Evolutionary conservation across 2,888 invertebrate species (phyloP), one percentile per base, ranked within the genome.

Genomic region (Pristionchus japonicus): DNA sequence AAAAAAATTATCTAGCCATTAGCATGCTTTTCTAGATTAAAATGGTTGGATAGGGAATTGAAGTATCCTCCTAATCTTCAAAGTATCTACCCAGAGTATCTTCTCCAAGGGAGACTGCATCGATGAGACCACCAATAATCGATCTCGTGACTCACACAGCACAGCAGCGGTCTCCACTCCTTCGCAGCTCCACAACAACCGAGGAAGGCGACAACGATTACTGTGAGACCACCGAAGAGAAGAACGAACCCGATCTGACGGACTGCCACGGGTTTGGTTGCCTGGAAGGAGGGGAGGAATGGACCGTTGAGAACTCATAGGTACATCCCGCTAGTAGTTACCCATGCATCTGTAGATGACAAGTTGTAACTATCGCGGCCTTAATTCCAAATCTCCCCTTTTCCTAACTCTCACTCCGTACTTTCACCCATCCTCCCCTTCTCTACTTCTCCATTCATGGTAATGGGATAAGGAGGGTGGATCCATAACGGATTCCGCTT

Each of bases 141-240:
- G n/a, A n/a, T n/a, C n/a, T n/a, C n/a, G n/a, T n/a, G n/a, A n/a
- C 91, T 90, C 77, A 93, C 93, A 88, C 93, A 94, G 82, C 94
- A 93, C 31, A 94, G 88, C 17, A 94, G 86, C 0, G 94, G 94
- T 64, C 94, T 89, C 94, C 94, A 94, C 88, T 94, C 94, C 83
- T 94, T 94, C 6, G 93, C 92, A 23, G 94, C 93, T 31, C 94
- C 93, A 89, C 93, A 94, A 88, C 93, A 94, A 31, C 94, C 94
- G 57, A 94, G 88, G 88, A 94, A 94, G 9, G 94, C 93, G 11
- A 94, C 93, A 43, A 93, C 89, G 74, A 94, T 92, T 23, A 94
- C 94, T 67, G 92, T 89, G 6, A 93, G 83, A n/a, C 94, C 94
- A 27, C 93, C 94, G 84, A 92, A 88, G 47, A 93, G 89, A 7